Conservation (phyloP, 1,140 invertebrate genomes). For the Harpegnathos saltator region DNA sequence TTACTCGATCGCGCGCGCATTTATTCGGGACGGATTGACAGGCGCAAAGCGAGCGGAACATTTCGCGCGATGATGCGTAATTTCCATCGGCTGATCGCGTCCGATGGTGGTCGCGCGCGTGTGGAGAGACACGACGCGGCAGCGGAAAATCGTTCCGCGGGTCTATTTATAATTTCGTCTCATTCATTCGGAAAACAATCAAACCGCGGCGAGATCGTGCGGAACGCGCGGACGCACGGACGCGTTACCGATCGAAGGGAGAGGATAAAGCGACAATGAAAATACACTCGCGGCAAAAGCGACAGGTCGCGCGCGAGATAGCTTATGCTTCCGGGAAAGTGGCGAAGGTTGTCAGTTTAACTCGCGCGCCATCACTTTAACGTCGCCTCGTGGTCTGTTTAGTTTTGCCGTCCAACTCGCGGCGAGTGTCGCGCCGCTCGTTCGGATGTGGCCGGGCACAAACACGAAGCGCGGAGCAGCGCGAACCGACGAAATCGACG, state of each 20-base stretch:
- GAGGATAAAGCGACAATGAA: slow-evolving; percentile 74
- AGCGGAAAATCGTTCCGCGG: slow-evolving; percentile 56
- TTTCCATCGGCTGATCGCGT: slow-evolving; percentile 61
- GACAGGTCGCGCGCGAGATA: slow-evolving; percentile 71
- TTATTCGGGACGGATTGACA: slow-evolving; percentile 46
- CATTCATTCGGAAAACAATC: slow-evolving; percentile 73
- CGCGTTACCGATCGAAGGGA: slow-evolving; percentile 55
- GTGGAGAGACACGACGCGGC: slow-evolving; percentile 32
- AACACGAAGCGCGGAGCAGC: slow-evolving; percentile 56
- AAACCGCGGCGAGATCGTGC: slow-evolving; percentile 63
- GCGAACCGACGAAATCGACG: slow-evolving; percentile 55
- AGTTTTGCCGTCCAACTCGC: slow-evolving; percentile 71
- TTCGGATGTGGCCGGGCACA: slow-evolving; percentile 69
- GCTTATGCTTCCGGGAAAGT: slow-evolving; percentile 73
- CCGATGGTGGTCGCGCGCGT: neutral
- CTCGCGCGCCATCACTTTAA: slow-evolving; percentile 65
- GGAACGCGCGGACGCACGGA: slow-evolving; percentile 7
- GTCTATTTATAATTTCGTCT: slow-evolving; percentile 73
- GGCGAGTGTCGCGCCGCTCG: slow-evolving; percentile 70
- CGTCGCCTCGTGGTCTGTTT: slow-evolving; percentile 69
- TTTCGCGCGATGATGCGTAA: slow-evolving; percentile 63
- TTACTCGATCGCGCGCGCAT: slow-evolving; percentile 44
- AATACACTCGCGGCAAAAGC: slow-evolving; percentile 74
- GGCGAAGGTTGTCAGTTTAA: slow-evolving; percentile 74
- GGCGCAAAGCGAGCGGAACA: slow-evolving; percentile 55